These are phyloP conservation scores for Drosophila watanabei DNA, from an alignment of 1,140 invertebrate species.

Conservation along the genomic window DNA sequence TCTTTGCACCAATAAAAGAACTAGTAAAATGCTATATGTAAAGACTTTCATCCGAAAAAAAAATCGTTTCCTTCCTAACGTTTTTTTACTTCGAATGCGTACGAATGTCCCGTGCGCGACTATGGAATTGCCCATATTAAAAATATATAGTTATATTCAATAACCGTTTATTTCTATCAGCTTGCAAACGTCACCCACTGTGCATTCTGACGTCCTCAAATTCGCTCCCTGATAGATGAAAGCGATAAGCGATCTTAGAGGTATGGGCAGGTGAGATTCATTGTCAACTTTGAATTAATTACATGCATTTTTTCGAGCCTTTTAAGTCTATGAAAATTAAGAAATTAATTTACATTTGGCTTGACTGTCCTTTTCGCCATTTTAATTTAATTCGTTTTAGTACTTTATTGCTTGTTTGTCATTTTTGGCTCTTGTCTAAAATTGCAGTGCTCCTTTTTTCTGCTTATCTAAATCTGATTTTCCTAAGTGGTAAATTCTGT, in stretches of 20 bases:
- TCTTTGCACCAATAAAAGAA: too few relatives aligned
- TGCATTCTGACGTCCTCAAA: not conserved
- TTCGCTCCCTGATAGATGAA: slow-evolving; percentile 5
- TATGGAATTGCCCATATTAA: too few relatives aligned
- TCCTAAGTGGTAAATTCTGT: slow-evolving; percentile 15
- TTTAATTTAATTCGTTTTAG: not conserved
- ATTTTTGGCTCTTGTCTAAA: not conserved
- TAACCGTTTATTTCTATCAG: not conserved
- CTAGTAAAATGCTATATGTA: too few relatives aligned
- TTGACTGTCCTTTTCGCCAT: not conserved
- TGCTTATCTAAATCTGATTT: slow-evolving; percentile 19
- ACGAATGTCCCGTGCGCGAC: too few relatives aligned
- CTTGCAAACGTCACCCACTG: not conserved
- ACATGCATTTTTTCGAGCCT: not conserved
- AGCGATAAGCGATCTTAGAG: not conserved
- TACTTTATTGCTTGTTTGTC: not conserved
- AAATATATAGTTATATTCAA: too few relatives aligned
- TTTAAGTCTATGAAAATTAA: too few relatives aligned
- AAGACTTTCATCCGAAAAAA: too few relatives aligned
- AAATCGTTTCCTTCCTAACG: too few relatives aligned
- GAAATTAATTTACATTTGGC: not conserved
- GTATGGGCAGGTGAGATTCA: slow-evolving; percentile 1
- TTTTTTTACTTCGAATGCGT: too few relatives aligned
- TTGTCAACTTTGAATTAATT: slow-evolving; percentile 12
- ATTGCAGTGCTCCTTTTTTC: not conserved